phyloP scores from a whole-genome alignment of 2,888 invertebrate species.

The Ariolimax columbianus region DNA sequence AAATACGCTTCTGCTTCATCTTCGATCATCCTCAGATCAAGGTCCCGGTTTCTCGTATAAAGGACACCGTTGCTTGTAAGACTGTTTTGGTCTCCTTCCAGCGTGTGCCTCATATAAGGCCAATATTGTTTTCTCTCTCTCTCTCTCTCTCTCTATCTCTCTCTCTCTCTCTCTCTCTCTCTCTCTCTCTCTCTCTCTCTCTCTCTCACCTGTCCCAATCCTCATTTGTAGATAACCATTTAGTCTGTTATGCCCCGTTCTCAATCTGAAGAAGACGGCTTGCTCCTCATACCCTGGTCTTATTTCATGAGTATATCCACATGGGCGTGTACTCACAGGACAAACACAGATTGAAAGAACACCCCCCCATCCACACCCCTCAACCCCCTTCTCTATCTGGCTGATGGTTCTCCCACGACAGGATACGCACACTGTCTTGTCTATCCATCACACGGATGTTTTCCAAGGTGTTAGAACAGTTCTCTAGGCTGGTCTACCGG shows the following conservation, averaged over 20 bases:
- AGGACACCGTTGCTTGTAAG: too few relatives aligned
- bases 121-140: background rate
- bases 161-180: constrained; percentile 10
- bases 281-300: too few relatives aligned
- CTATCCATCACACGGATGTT: background rate
- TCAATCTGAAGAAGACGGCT: too few relatives aligned
- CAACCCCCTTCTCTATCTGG: background rate
- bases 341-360: background rate
- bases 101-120: too few relatives aligned
- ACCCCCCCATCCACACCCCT: background rate
- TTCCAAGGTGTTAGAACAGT: background rate
- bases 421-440: background rate
- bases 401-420: background rate
- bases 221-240: too few relatives aligned
- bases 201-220: background rate
- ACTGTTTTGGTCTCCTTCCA: too few relatives aligned
- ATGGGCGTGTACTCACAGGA: background rate
- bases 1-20: background rate
- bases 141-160: too few relatives aligned
- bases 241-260: too few relatives aligned
- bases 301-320: background rate
- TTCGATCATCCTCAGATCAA: too few relatives aligned
- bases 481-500: background rate
- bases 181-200: constrained; percentile 1
- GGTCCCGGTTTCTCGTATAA: too few relatives aligned